Conservation (phyloP, 2,888 invertebrate species). For the Aphidius colemani region DNA sequence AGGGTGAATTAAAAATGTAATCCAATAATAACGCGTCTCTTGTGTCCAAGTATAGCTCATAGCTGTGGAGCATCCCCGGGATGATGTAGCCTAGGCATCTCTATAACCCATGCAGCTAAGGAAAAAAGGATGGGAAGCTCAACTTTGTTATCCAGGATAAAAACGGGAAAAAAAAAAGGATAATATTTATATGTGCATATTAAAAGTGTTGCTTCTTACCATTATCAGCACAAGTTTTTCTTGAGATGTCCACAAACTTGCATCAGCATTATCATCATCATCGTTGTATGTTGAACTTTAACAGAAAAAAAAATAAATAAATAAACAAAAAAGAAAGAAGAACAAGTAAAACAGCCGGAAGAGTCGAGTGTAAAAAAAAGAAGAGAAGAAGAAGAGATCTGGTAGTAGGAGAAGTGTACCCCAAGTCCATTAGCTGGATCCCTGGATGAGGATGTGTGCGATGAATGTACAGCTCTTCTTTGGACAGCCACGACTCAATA, state of each 20-base stretch:
- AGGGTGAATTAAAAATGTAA: slow-evolving; percentile 61
- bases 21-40: slow-evolving; percentile 61
- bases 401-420: slow-evolving; percentile 24
- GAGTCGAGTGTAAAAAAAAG: slow-evolving; percentile 30
- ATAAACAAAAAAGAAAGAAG: slow-evolving; percentile 14
- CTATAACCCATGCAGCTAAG: too few relatives aligned
- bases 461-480: slow-evolving; percentile 42
- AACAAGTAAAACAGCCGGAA: slow-evolving; percentile 18
- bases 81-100: too few relatives aligned
- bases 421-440: slow-evolving; percentile 55
- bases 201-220: slow-evolving; percentile 8
- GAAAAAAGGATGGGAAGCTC: not conserved
- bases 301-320: slow-evolving; percentile 20
- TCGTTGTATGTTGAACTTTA: not conserved
- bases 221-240: slow-evolving; percentile 16
- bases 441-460: slow-evolving; percentile 51
- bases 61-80: not conserved
- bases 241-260: slow-evolving; percentile 41
- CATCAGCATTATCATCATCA: slow-evolving; percentile 13
- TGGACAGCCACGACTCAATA: slow-evolving; percentile 56
- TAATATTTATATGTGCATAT: not conserved
- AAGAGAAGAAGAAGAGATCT: slow-evolving; percentile 35
- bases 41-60: slow-evolving; percentile 44
- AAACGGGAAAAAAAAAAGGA: not conserved
- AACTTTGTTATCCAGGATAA: not conserved